Percentiles rank a stretch among this genome's conserved stretches.
phyloP scores from a whole-genome alignment of 2,113 vertebrate genomes.

The Elgaria multicarinata region DNA sequence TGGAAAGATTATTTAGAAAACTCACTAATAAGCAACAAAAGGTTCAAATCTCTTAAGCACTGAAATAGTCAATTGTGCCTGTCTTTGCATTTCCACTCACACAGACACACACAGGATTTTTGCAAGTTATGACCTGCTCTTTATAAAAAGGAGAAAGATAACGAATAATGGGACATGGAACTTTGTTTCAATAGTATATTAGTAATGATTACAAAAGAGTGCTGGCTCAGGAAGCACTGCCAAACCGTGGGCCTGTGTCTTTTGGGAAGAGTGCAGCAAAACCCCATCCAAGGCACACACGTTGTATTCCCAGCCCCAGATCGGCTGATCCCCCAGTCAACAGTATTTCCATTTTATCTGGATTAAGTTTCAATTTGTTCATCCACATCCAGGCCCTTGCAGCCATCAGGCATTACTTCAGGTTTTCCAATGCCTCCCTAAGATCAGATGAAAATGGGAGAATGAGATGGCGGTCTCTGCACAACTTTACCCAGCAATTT shows the following conservation, averaged over 20 bases:
- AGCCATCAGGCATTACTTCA: neutral
- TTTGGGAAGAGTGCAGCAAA: too few species aligned
- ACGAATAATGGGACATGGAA: neutral
- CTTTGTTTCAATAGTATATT: conserved; percentile 12
- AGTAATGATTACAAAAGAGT: neutral
- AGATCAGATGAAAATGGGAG: neutral
- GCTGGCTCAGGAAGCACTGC: neutral
- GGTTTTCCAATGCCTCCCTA: too few species aligned
- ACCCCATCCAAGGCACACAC: too few species aligned
- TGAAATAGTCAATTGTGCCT: conserved; percentile 33
- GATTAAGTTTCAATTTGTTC: too few species aligned
- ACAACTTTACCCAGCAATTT: neutral
- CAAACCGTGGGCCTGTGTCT: neutral
- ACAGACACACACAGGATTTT: neutral
- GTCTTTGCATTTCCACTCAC: neutral
- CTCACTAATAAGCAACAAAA: conserved; percentile 59
- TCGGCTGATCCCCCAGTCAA: too few species aligned
- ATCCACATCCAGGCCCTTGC: too few species aligned
- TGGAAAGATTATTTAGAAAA: conserved; percentile 68
- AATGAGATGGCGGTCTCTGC: neutral
- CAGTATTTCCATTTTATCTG: too few species aligned
- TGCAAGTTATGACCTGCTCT: conserved; percentile 2
- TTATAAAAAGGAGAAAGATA: neutral
- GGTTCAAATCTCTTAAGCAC: conserved; percentile 25
- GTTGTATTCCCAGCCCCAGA: too few species aligned